Base-by-base conservation (phyloP, 2,797 vertebrate species). In the Astyanax mexicanus region DNA sequence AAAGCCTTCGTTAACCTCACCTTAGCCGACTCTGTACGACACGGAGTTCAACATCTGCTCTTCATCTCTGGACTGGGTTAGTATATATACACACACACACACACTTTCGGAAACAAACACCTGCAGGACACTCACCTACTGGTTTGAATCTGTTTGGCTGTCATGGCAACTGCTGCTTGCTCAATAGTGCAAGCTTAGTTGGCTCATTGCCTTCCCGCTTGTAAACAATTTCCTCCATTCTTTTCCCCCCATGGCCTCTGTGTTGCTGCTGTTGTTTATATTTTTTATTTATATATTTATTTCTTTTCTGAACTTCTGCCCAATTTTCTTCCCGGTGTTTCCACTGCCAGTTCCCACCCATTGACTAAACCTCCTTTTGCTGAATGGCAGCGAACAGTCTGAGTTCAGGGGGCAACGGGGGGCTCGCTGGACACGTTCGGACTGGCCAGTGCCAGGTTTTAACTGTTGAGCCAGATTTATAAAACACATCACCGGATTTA, bases 1-100 rank as follows among this genome's bases (percentile, higher is more conserved):
- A 98, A 98, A 80, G 94, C 96, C 2, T 98, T 98, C 0, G 93
- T 97, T 81, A 97, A 96, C 89, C 89, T 98, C 81, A 98, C 95
- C 0, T 83, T 98, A 23, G 92, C 96, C 0, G 87, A 93, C 79
- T 95, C 96, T 0, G 92, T 98, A 32, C 90, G 95, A 35, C 94
- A 95, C 0, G 96, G 96, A 0, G 92, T 95, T 32, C 96, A 96
- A 23, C 96, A 98, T 83, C 92, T 98, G 37, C 95, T 98, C 85
- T 97, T 97, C 91, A 96, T 96, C 84, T 96, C 96, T 3, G 96
- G 96, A 77, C 91, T 98, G 1, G 96, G 96, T 98, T 85, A 91
- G 94, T 88, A 19, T 11, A 25, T 37, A 29, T 68, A 42, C 23
- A 38, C 76, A 19, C 10, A 3, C 13, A 29, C 17, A 37, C 69